These are phyloP conservation scores for Teleogryllus occipitalis DNA, from an alignment of 1,140 invertebrate genomes.

Conservation along the genomic window DNA sequence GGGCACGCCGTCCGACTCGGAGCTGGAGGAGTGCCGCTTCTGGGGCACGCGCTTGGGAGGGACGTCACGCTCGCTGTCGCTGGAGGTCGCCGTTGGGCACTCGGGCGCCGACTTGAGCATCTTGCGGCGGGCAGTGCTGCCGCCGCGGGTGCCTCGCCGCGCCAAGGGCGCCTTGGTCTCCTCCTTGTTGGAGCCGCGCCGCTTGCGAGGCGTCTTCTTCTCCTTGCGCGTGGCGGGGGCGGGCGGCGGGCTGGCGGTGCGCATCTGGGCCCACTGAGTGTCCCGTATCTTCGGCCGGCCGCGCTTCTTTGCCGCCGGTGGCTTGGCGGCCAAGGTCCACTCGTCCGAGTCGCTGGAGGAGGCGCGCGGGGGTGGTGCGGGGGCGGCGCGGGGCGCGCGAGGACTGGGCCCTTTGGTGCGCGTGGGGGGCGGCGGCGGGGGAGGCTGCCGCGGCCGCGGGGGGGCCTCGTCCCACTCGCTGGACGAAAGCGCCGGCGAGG, in stretches of 20 bases:
- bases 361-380: constrained; percentile 25
- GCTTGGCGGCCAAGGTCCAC: constrained; percentile 25
- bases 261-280: background rate
- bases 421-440: too few species aligned
- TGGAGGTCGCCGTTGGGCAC: constrained; percentile 24
- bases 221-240: background rate
- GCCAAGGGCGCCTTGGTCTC: too few species aligned
- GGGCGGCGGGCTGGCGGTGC: too few species aligned
- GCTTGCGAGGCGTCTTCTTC: background rate
- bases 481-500: constrained; percentile 6
- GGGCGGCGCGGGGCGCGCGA: too few species aligned
- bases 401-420: background rate
- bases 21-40: background rate
- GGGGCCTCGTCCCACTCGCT: background rate
- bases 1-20: background rate
- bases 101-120: constrained; percentile 41
- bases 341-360: constrained; percentile 26
- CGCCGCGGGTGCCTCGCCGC: too few species aligned
- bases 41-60: background rate
- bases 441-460: too few species aligned
- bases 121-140: constrained; percentile 46
- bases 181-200: too few species aligned
- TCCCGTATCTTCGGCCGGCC: background rate
- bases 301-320: background rate
- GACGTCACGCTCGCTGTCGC: background rate